Base-by-base conservation (phyloP, 1,140 invertebrate species). In the Bilobella aurantiaca region DNA sequence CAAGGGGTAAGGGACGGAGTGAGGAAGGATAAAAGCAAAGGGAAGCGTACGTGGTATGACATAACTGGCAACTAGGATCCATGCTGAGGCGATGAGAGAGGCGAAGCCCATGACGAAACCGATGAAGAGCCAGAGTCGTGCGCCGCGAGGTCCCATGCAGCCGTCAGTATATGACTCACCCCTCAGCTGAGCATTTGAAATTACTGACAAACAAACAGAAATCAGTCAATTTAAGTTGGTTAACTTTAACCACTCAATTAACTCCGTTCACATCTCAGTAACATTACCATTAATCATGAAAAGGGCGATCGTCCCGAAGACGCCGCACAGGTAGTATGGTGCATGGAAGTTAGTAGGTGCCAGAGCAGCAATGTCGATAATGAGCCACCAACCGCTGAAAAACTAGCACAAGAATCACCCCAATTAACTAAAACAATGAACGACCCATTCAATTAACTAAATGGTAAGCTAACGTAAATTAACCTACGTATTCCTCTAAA, bases 101-200 rank as follows among this genome's bases (percentile, higher is more conserved):
- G 91, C 90, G 80, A 99, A 99, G 62, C 93, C 93, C 73, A 98
- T 83, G 0, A 98, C 86, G 79, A 99, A 97, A 2, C 95, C 96
- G 57, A 96, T 78, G 75, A 99, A 96, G 0, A 99, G 79, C 93
- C 95, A 98, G n/a, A 92, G 83, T 65, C 90, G 82, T 18, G 93
- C 90, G 57, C 92, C 92, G 77, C 88, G 84, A 1, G 90, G 85
- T 14, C 93, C 94, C 63, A 95, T 80, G 76, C 90, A 93, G 0
- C 93, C 93, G 25, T 86, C 89, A 21, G 87, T 86, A 75, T 91
- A 94, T 1, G 84, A 81, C 75, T 95, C 91, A 29, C 91, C 93
- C 75, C 90, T 78, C 69, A 94, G 85, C 80, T 96, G 91, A 59
- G 90, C 88, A 82, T 96, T 98, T 30, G 94, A 93, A 1, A 99